A percentile compares a stretch with the other conserved stretches of the same genome.
phyloP scores from a whole-genome alignment of 1,140 invertebrate species.

The Pantala flavescens region DNA sequence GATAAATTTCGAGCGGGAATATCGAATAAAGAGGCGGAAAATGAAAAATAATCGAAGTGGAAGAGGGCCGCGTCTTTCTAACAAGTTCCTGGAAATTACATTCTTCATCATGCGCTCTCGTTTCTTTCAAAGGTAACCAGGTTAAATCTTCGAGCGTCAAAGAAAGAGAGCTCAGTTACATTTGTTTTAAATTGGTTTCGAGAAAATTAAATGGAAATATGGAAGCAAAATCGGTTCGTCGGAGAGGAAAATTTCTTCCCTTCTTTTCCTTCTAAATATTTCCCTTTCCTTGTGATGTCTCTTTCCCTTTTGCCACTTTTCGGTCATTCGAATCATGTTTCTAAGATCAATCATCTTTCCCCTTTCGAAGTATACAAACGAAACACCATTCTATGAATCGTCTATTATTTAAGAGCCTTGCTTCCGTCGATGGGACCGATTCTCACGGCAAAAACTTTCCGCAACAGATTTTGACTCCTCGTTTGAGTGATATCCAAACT shows the following conservation, averaged over 20 bases:
- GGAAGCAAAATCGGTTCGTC: neutral
- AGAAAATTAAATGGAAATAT: neutral
- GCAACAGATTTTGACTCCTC: no score
- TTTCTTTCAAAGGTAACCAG: slow-evolving; percentile 1
- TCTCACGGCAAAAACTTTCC: no score
- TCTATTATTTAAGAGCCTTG: no score
- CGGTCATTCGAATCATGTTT: neutral
- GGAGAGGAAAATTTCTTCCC: neutral
- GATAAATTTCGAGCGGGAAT: no score
- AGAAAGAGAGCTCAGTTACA: slow-evolving; percentile 9
- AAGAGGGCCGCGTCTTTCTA: neutral
- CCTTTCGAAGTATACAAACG: no score
- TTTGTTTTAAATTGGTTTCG: slow-evolving; percentile 10
- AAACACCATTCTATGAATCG: no score
- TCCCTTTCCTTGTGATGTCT: neutral
- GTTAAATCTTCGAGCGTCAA: slow-evolving; percentile 9
- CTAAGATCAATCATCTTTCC: no score
- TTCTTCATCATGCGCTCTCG: neutral
- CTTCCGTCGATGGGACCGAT: no score
- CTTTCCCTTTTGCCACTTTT: neutral
- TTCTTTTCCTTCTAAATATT: neutral
- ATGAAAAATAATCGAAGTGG: neutral
- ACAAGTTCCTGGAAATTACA: neutral
- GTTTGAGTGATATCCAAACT: no score
- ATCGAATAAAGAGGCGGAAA: no score